phyloP scores from a whole-genome alignment of 2,888 invertebrate species.

The Lasioglossum marginatum region DNA sequence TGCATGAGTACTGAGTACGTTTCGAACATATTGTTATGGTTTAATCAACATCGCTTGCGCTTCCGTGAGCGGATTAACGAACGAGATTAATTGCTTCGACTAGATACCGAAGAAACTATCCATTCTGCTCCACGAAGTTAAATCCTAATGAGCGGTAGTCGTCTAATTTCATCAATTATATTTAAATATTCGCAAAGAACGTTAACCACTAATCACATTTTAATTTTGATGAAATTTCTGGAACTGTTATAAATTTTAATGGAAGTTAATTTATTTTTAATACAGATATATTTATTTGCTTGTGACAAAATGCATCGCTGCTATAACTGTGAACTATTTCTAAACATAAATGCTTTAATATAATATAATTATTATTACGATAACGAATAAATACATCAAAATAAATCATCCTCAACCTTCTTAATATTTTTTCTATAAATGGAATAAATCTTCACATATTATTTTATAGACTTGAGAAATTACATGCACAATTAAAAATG shows the following conservation, averaged over 20 bases:
- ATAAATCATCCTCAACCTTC: background rate
- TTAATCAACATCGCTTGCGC: constrained; percentile 38
- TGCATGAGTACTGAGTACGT: too few species aligned
- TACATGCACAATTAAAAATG: background rate
- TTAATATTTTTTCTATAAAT: background rate
- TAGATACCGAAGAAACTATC: background rate
- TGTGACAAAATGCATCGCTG: too few species aligned
- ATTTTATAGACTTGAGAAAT: background rate
- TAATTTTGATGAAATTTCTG: too few species aligned
- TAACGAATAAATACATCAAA: too few species aligned
- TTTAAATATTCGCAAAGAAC: background rate
- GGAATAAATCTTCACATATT: background rate
- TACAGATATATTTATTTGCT: background rate
- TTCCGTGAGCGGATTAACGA: constrained; percentile 41
- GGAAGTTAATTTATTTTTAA: too few species aligned
- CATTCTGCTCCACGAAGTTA: constrained; percentile 16
- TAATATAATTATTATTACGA: too few species aligned
- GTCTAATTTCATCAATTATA: constrained; percentile 15
- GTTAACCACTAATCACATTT: background rate
- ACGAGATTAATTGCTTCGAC: constrained; percentile 12
- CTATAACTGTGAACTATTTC: too few species aligned
- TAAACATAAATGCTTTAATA: too few species aligned
- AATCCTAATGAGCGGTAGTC: constrained; percentile 39
- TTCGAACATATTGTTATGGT: constrained; percentile 11
- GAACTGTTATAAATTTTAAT: too few species aligned